These are phyloP conservation scores for Rhopalosiphum maidis DNA, from an alignment of 1,140 invertebrate species.

Conservation along the genomic window DNA sequence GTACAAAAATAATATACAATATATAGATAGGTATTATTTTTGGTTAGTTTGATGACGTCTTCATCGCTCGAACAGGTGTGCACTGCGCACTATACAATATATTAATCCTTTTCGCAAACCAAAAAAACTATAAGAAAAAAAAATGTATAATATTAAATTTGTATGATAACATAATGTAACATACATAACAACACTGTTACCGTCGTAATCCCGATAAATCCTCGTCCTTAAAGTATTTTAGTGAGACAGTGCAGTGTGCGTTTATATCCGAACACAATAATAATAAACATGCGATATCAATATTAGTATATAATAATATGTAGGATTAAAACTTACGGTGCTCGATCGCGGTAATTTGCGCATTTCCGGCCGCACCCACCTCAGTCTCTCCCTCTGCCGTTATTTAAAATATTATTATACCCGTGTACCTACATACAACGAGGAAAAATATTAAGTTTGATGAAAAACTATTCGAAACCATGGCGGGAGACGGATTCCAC, in stretches of 20 bases:
- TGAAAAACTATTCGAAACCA: background rate
- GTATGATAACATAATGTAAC: background rate
- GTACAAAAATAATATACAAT: background rate
- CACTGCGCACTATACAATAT: background rate
- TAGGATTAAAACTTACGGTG: background rate
- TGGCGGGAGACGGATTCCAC: background rate
- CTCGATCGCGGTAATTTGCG: background rate
- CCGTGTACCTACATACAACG: too few species aligned
- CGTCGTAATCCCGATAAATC: background rate
- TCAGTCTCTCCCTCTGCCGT: background rate
- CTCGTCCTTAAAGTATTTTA: background rate
- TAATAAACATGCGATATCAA: background rate
- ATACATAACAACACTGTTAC: background rate
- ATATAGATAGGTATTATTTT: background rate
- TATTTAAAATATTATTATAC: background rate
- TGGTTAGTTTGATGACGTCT: background rate
- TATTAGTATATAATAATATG: background rate
- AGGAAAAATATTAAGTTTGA: background rate
- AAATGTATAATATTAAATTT: background rate
- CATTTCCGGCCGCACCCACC: background rate
- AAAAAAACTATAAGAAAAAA: background rate
- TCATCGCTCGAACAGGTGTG: background rate
- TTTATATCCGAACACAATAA: background rate
- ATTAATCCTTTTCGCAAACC: background rate
- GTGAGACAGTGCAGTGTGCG: background rate